Evolutionary conservation across 2,888 invertebrate species (phyloP).

Genomic region (Cistogaster globosa): DNA sequence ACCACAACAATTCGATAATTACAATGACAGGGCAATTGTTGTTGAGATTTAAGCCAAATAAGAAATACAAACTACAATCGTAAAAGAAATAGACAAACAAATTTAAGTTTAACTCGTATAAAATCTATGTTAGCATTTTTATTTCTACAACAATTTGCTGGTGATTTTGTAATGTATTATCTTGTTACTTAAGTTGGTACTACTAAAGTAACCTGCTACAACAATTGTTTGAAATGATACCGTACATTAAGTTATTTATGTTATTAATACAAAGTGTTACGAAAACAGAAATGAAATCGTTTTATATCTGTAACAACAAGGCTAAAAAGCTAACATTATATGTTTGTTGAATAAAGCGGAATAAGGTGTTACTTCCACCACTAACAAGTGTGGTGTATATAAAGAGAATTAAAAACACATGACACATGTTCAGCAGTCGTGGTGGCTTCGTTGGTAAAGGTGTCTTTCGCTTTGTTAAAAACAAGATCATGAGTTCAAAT

Average conservation of each 20-base stretch:
- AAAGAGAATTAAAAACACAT: no score
- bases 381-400: no score
- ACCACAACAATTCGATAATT: slow-evolving; percentile 72
- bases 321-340: no score
- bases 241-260: not conserved
- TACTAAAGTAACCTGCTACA: slow-evolving; percentile 21
- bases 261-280: no score
- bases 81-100: not conserved
- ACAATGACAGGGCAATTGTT: slow-evolving; percentile 73
- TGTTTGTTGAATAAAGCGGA: no score
- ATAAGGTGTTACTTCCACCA: no score
- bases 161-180: slow-evolving; percentile 49
- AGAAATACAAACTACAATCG: slow-evolving; percentile 8
- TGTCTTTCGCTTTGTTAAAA: no score
- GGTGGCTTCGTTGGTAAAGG: no score
- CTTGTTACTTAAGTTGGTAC: slow-evolving; percentile 28
- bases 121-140: slow-evolving; percentile 36
- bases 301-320: no score
- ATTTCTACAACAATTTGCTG: slow-evolving; percentile 45
- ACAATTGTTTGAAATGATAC: not conserved
- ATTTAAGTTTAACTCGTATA: slow-evolving; percentile 3
- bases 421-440: no score
- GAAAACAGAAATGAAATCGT: no score
- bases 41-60: slow-evolving; percentile 55
- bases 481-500: no score